These are phyloP conservation scores for Lasiurus borealis DNA, from an alignment of 2,113 vertebrate genomes.

Conservation along the genomic window DNA sequence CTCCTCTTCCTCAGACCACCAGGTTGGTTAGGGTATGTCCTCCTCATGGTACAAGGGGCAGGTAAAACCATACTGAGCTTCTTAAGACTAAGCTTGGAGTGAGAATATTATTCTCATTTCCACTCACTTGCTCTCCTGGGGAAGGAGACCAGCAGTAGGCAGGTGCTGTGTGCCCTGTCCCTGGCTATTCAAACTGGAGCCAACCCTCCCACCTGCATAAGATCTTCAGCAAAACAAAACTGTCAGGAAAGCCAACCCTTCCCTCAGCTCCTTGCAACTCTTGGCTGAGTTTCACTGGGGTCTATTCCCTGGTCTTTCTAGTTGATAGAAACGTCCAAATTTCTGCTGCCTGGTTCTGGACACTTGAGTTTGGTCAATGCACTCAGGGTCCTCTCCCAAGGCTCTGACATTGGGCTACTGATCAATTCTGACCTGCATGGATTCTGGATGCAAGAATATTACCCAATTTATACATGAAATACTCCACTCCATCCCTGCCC, in stretches of 20 bases:
- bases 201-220: not conserved
- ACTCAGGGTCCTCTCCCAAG: not conserved
- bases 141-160: not conserved
- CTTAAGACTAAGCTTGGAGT: not conserved
- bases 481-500: not conserved
- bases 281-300: not conserved
- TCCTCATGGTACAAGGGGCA: not conserved
- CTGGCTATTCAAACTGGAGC: not conserved
- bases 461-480: accelerated
- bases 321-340: not conserved
- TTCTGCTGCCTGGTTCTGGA: not conserved
- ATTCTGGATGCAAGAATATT: not conserved
- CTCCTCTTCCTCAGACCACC: not conserved
- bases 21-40: not conserved
- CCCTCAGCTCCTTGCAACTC: accelerated
- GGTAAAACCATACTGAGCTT: not conserved
- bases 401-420: accelerated
- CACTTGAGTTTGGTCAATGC: not conserved
- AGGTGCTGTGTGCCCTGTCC: not conserved
- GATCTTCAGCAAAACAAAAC: not conserved
- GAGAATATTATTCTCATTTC: not conserved
- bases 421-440: not conserved
- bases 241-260: not conserved
- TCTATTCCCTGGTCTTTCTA: not conserved
- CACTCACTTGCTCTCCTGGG: not conserved